Base-by-base conservation (phyloP, 2,888 invertebrate species). In the Ochropleura plecta region DNA sequence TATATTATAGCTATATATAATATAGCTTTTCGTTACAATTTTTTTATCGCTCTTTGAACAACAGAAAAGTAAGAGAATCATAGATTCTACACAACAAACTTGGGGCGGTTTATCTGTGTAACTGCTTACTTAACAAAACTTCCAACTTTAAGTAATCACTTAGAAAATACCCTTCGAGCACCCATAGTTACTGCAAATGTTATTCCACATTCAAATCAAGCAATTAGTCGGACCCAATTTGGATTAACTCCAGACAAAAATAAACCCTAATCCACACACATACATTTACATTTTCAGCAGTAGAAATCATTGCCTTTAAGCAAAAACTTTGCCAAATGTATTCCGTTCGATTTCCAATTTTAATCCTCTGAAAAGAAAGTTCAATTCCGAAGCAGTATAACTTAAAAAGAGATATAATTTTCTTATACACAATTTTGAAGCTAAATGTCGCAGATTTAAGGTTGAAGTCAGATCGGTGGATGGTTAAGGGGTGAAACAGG, bases 201-300 rank as follows among this genome's bases (percentile, higher is more conserved):
- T 82, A 83, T 86, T 84, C 83, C 81, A 84, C 86, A 93, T 92
- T 90, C 90, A 93, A 93, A 93, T 93, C 86, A 90, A 90, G 88
- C 91, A 92, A 93, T 92, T 93, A 92, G 86, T 82, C n/a, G 69
- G 83, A 83, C 79, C 76, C 80, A 84, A 86, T 82, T 73, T 48
- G 16, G 60, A 78, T 70, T 60, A 60, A 64, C 14, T 30, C 7
- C 81, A 83, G 60, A 76, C 76, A 55, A 88, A 88, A 84, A 75
- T 73, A 71, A 67, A 84, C 88, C 76, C 55, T 88, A 86, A 73
- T n/a, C 9, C 42, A 18, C 4, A 10, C n/a, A 18, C 20, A 53
- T 65, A 80, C 12, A 59, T 53, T 73, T 59, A 14, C 51, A 71
- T 82, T 83, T 86, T 30, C 18, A 66, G 46, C 10, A 49, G 48